Evolutionary conservation across 2,888 invertebrate species (phyloP).

Genomic region (Aleiodes alternator): DNA sequence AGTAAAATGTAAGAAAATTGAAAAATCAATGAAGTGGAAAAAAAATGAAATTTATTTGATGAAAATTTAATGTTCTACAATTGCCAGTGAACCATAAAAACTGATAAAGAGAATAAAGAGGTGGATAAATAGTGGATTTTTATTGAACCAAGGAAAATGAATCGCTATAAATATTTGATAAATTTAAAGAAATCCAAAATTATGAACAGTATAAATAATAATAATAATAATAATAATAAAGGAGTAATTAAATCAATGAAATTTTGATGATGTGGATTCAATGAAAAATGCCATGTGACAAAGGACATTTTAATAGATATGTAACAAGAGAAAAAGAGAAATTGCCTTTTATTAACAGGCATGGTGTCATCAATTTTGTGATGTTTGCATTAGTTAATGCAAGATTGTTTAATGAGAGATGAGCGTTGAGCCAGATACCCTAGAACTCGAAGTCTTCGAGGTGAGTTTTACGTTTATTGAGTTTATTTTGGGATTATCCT

Average conservation of each 20-base stretch:
- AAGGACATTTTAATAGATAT: slow-evolving; percentile 35
- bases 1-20: too few species aligned
- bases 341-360: slow-evolving; percentile 63
- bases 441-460: slow-evolving; percentile 75
- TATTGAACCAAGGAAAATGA: too few species aligned
- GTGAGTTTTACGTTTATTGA: slow-evolving; percentile 62
- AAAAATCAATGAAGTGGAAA: too few species aligned
- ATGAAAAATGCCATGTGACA: slow-evolving; percentile 46
- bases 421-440: slow-evolving; percentile 72
- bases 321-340: slow-evolving; percentile 57
- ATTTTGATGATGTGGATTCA: slow-evolving; percentile 22
- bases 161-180: too few species aligned
- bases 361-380: slow-evolving; percentile 68
- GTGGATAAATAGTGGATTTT: too few species aligned
- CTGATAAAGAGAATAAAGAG: too few species aligned
- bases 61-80: too few species aligned
- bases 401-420: slow-evolving; percentile 67
- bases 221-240: neutral
- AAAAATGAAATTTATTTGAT: too few species aligned
- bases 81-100: too few species aligned
- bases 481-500: too few species aligned
- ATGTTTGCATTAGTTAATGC: slow-evolving; percentile 64
- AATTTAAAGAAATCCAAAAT: neutral
- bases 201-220: neutral
- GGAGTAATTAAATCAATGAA: neutral